Percentiles rank a stretch among this genome's conserved stretches.
Conservation (phyloP, 2,113 vertebrate species). For the Colius striatus region DNA sequence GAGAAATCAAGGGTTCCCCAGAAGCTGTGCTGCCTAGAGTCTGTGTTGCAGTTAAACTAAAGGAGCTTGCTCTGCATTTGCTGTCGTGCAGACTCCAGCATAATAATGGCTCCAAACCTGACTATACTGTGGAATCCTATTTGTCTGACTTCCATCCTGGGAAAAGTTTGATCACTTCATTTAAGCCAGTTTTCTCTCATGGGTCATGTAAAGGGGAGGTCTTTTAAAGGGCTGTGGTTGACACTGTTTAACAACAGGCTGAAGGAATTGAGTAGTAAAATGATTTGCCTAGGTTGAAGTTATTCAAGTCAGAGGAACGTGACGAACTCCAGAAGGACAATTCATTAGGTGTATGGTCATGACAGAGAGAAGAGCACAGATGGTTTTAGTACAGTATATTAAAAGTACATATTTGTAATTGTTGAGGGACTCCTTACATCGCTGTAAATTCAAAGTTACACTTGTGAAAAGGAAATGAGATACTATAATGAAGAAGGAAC, state of each 20-base stretch:
- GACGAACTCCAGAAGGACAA: neutral
- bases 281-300: neutral
- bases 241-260: neutral
- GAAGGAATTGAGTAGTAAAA: neutral
- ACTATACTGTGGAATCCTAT: rapidly evolving
- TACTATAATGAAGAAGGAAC: neutral
- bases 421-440: neutral
- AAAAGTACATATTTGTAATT: neutral
- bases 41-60: neutral
- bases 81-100: neutral
- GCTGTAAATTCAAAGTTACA: too few relatives aligned
- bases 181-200: neutral
- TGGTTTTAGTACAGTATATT: neutral
- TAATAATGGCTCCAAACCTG: neutral
- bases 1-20: neutral
- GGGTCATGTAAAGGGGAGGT: neutral
- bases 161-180: neutral
- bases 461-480: neutral
- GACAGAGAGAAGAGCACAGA: neutral
- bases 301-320: neutral
- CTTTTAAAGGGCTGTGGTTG: neutral
- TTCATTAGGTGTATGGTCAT: neutral
- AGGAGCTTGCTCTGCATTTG: rapidly evolving
- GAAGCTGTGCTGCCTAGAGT: neutral
- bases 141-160: neutral